Percentiles rank a stretch among this genome's conserved stretches.
These are phyloP conservation scores for Cephus rjabovi DNA, from an alignment of 2,888 invertebrate species.

Conservation along the genomic window DNA sequence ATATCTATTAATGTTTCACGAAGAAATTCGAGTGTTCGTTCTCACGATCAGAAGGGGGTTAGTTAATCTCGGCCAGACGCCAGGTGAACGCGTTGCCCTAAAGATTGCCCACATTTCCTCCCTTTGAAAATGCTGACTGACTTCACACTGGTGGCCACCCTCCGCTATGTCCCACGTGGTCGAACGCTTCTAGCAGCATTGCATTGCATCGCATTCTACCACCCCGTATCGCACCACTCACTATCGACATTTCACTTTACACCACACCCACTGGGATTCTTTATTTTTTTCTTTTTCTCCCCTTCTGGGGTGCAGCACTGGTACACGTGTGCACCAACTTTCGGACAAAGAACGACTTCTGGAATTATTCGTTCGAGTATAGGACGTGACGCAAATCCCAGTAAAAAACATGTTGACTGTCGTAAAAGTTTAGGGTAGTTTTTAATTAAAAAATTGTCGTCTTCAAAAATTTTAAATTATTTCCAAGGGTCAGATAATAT, in stretches of 20 bases:
- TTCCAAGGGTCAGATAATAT: not conserved
- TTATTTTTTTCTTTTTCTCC: not conserved
- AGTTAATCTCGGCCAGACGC: conserved; percentile 5
- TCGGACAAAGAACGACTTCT: not conserved
- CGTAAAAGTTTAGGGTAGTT: not conserved
- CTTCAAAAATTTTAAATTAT: not conserved
- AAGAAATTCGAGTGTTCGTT: not conserved
- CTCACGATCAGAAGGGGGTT: conserved; percentile 2
- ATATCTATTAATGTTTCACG: not conserved
- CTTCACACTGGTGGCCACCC: not conserved
- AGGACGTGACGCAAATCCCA: not conserved
- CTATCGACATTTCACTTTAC: conserved; percentile 4
- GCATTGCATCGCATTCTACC: not conserved
- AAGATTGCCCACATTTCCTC: conserved; percentile 4
- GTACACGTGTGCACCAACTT: conserved; percentile 1
- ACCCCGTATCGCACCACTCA: not conserved
- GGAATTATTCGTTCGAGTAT: not conserved
- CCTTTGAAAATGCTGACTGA: not conserved
- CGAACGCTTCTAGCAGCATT: not conserved
- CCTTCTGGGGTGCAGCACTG: not conserved
- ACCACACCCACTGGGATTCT: not conserved
- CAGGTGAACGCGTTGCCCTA: conserved; percentile 1
- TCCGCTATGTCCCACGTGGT: not conserved
- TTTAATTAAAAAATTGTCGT: not conserved
- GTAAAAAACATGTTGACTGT: not conserved